Evolutionary conservation across 2,113 vertebrate species (phyloP).

Genomic region (Plestiodon gilberti): DNA sequence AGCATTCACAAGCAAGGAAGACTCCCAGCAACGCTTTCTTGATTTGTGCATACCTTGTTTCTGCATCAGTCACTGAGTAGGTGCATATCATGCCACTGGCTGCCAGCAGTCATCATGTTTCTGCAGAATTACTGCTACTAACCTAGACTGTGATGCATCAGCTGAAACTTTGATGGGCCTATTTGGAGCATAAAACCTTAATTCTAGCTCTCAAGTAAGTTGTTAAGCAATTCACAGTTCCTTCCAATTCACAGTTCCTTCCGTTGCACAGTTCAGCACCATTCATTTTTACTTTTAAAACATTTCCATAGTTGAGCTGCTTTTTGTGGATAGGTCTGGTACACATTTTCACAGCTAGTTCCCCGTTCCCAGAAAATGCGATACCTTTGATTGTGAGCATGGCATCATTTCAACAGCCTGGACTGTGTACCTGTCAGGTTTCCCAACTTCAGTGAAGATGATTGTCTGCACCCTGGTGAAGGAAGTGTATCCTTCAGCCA

Average conservation of each 20-base stretch:
- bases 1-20: not conserved
- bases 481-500: too few species aligned
- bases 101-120: not conserved
- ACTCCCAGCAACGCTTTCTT: not conserved
- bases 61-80: not conserved
- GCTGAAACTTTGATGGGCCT: not conserved
- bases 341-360: not conserved
- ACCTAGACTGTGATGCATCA: not conserved
- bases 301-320: not conserved
- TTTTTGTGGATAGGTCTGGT: not conserved
- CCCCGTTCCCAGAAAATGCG: not conserved
- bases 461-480: too few species aligned
- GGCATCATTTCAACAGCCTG: not conserved
- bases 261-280: not conserved
- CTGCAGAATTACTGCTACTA: not conserved
- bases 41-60: not conserved
- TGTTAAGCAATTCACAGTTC: not conserved
- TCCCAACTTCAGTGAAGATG: not conserved
- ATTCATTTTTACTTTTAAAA: not conserved
- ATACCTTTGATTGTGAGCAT: not conserved
- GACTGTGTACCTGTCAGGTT: not conserved
- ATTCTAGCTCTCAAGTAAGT: not conserved
- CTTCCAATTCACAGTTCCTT: not conserved
- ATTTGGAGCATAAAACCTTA: not conserved
- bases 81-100: too few species aligned